Conservation (phyloP, 2,797 vertebrate genomes). For the Rousettus madagascariensis region DNA sequence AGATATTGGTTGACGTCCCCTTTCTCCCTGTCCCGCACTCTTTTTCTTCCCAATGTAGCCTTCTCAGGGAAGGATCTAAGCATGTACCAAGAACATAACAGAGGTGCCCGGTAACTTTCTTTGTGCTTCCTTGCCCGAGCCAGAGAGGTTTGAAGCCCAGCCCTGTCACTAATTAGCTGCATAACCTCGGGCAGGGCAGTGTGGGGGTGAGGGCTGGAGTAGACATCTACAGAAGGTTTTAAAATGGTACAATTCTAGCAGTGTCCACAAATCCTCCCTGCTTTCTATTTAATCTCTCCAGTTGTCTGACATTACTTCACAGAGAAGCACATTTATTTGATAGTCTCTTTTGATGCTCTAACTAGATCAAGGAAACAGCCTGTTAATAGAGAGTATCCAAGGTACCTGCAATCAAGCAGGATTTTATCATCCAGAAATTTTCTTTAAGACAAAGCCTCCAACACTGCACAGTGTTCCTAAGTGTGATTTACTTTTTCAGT, state of each 20-base stretch:
- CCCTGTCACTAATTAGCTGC: background rate
- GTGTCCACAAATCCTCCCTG: background rate
- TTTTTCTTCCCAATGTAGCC: background rate
- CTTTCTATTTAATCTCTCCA: background rate
- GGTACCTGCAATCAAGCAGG: background rate
- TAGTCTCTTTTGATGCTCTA: background rate
- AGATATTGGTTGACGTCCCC: background rate
- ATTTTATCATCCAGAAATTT: conserved; percentile 25
- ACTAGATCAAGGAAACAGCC: background rate
- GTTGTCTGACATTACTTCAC: background rate
- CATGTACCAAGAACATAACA: background rate
- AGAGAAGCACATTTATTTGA: background rate
- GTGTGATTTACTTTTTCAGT: background rate
- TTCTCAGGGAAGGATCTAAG: background rate
- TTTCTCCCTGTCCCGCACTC: background rate
- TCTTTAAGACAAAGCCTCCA: background rate
- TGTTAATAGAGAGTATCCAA: background rate
- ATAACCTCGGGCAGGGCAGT: background rate
- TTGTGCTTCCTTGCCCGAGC: background rate
- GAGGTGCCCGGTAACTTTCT: background rate
- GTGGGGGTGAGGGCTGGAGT: background rate
- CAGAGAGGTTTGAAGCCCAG: background rate
- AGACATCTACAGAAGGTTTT: background rate
- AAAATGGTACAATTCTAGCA: background rate
- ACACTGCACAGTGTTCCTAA: background rate